A percentile compares a stretch with the other conserved stretches of the same genome.
Evolutionary conservation across 2,113 vertebrate species (phyloP).

Genomic region (Anguilla japonica): DNA sequence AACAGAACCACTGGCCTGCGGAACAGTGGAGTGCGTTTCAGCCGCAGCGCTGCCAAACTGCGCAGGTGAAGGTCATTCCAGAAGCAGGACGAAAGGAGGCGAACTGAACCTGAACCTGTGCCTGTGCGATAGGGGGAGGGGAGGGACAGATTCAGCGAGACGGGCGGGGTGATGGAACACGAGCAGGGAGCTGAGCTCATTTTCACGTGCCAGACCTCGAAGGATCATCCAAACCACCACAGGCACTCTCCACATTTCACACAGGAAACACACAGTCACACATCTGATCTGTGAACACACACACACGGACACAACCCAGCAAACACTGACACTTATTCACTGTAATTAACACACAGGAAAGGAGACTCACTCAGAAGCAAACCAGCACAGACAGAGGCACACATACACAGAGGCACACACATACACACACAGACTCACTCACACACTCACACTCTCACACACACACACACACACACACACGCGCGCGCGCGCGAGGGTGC

Average conservation of each 20-base stretch:
- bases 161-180: background rate
- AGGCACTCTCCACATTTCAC: background rate
- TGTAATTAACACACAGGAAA: background rate
- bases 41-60: background rate
- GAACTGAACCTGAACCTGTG: background rate
- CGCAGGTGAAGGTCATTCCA: background rate
- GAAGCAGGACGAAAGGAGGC: background rate
- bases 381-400: no score
- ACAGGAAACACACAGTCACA: slow-evolving; percentile 9
- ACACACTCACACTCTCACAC: no score
- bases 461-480: no score
- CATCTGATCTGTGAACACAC: slow-evolving; percentile 30
- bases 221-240: background rate
- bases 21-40: background rate
- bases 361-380: background rate
- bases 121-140: background rate
- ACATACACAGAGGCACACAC: slow-evolving; percentile 36
- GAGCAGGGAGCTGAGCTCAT: background rate
- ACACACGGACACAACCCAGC: slow-evolving; percentile 28
- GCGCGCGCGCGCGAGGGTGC: no score
- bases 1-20: no score
- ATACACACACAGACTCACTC: background rate
- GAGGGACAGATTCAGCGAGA: slow-evolving; percentile 7
- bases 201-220: background rate
- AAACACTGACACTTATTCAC: background rate